Conservation (phyloP, 2,113 vertebrate genomes). For the Bubalus kerabau region DNA sequence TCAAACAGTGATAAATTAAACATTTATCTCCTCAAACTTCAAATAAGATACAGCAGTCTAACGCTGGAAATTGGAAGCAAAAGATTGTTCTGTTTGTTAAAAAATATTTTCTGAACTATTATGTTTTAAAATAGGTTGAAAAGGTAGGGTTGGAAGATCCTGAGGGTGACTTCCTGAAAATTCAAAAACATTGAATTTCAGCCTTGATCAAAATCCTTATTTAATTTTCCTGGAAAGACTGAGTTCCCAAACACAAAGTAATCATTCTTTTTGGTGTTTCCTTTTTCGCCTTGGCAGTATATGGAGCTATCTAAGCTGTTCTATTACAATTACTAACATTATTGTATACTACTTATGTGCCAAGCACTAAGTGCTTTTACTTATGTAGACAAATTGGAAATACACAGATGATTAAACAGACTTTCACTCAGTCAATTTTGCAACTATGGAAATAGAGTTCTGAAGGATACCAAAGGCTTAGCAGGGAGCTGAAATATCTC, state of each 20-base stretch:
- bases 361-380: background rate
- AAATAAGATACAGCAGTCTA: background rate
- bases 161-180: background rate
- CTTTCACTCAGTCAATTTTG: background rate
- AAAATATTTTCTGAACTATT: background rate
- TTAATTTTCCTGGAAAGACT: background rate
- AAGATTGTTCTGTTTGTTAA: background rate
- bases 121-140: background rate
- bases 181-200: background rate
- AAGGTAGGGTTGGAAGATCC: background rate
- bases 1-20: background rate
- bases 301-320: background rate
- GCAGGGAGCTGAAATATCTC: background rate
- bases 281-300: background rate
- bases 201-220: constrained; percentile 3
- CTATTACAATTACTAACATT: background rate
- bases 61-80: background rate
- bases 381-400: background rate
- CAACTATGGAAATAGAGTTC: background rate
- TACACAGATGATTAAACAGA: background rate
- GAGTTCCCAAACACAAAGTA: background rate
- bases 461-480: background rate
- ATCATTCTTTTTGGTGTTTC: background rate
- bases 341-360: background rate
- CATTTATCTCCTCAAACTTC: background rate